Conservation (phyloP, 2,888 invertebrate genomes). For the Aromia moschata region DNA sequence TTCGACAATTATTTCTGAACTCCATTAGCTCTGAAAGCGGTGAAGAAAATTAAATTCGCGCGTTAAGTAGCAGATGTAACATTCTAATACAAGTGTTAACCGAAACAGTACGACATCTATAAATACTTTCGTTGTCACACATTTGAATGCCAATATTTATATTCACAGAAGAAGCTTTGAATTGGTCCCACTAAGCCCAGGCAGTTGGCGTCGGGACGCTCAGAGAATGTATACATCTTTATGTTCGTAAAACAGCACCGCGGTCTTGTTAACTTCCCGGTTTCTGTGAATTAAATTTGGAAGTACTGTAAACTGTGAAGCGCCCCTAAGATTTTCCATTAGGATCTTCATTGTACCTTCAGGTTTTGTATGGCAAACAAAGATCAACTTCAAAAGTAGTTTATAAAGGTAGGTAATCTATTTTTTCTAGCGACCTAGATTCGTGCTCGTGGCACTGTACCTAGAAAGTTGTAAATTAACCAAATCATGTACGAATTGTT, state of each 20-base stretch:
- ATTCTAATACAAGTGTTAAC: constrained; percentile 17
- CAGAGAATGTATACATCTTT: constrained; percentile 14
- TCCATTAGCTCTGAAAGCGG: too few species aligned
- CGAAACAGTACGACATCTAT: constrained; percentile 34
- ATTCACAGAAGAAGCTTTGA: constrained; percentile 34
- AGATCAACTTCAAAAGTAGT: too few species aligned
- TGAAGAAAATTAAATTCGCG: too few species aligned
- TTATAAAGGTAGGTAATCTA: constrained; percentile 1
- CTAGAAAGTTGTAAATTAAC: neutral
- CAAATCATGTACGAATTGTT: neutral
- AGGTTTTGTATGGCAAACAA: neutral
- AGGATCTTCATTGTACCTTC: too few species aligned
- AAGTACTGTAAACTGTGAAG: neutral
- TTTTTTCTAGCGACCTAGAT: constrained; percentile 1
- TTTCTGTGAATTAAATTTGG: neutral
- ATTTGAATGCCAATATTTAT: constrained; percentile 45
- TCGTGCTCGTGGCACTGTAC: neutral
- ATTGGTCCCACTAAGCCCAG: constrained; percentile 34
- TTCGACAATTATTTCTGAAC: too few species aligned
- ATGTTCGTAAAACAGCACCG: neutral
- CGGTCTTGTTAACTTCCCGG: neutral
- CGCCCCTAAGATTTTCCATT: too few species aligned
- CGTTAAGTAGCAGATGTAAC: too few species aligned
- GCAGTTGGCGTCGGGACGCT: constrained; percentile 35
- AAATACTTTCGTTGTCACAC: constrained; percentile 42